Evolutionary conservation across 2,113 vertebrate genomes (phyloP).

Genomic region (Hyla sarda): DNA sequence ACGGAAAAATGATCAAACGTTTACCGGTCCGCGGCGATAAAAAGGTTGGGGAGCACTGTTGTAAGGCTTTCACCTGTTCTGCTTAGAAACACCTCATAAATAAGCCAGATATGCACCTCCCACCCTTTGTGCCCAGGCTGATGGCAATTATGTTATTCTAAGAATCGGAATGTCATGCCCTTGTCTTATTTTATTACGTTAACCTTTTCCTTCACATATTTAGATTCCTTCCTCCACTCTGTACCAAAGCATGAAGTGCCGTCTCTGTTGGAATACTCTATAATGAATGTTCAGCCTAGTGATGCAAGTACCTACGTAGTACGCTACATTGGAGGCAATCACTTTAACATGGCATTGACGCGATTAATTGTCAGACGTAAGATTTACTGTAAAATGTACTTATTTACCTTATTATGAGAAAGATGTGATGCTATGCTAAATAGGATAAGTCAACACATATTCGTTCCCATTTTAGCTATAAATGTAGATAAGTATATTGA

Average conservation of each 20-base stretch:
- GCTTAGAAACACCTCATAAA: not conserved
- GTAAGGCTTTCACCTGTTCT: not conserved
- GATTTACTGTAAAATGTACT: slow-evolving; percentile 55
- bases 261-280: slow-evolving; percentile 71
- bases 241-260: slow-evolving; percentile 80
- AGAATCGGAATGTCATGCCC: not conserved
- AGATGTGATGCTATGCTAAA: not conserved
- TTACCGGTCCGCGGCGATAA: too few relatives aligned
- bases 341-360: slow-evolving; percentile 79
- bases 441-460: too few relatives aligned
- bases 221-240: slow-evolving; percentile 80
- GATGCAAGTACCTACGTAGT: slow-evolving; percentile 83
- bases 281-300: slow-evolving; percentile 67
- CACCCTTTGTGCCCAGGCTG: too few relatives aligned
- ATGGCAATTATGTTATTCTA: not conserved
- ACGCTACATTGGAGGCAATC: slow-evolving; percentile 82
- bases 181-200: not conserved
- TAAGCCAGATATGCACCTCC: too few relatives aligned
- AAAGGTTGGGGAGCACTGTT: too few relatives aligned
- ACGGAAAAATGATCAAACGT: too few relatives aligned
- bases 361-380: slow-evolving; percentile 88
- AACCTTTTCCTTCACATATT: slow-evolving; percentile 6
- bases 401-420: too few relatives aligned
- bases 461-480: too few relatives aligned
- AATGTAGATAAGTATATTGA: too few relatives aligned